Evolutionary conservation across 1,140 invertebrate species (phyloP).

Genomic region (Tribolium castaneum): DNA sequence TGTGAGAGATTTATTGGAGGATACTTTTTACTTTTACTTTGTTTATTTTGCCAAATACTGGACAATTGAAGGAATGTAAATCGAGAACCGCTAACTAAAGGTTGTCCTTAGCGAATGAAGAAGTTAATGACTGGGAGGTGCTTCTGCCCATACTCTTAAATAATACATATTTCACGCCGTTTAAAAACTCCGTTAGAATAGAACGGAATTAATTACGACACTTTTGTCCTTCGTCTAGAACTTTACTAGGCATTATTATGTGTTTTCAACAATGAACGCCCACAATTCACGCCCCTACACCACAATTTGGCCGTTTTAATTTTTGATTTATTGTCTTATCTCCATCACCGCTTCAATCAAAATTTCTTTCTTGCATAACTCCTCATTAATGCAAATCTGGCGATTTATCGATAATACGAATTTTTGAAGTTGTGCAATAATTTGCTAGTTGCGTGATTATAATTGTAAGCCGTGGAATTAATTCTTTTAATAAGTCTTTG

Average conservation of each 20-base stretch:
- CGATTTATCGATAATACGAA: slow-evolving; percentile 3
- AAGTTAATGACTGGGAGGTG: too few relatives aligned
- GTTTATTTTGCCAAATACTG: too few relatives aligned
- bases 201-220: slow-evolving; percentile 12
- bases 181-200: slow-evolving; percentile 3
- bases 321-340: not conserved
- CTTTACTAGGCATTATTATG: not conserved
- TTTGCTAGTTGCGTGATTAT: not conserved
- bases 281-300: not conserved
- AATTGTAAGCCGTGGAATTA: slow-evolving; percentile 9
- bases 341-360: not conserved
- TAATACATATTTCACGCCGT: not conserved
- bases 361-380: not conserved
- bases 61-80: too few relatives aligned
- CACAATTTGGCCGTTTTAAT: not conserved
- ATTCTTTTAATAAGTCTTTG: slow-evolving; percentile 20
- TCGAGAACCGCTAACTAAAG: too few relatives aligned
- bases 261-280: slow-evolving; percentile 8
- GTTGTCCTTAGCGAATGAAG: too few relatives aligned
- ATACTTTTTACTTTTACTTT: too few relatives aligned
- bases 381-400: not conserved
- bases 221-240: slow-evolving; percentile 14
- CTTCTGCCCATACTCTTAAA: too few relatives aligned
- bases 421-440: not conserved
- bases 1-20: too few relatives aligned